These are phyloP conservation scores for Sebastes goodei DNA, from an alignment of 2,797 vertebrate species.

Conservation along the genomic window DNA sequence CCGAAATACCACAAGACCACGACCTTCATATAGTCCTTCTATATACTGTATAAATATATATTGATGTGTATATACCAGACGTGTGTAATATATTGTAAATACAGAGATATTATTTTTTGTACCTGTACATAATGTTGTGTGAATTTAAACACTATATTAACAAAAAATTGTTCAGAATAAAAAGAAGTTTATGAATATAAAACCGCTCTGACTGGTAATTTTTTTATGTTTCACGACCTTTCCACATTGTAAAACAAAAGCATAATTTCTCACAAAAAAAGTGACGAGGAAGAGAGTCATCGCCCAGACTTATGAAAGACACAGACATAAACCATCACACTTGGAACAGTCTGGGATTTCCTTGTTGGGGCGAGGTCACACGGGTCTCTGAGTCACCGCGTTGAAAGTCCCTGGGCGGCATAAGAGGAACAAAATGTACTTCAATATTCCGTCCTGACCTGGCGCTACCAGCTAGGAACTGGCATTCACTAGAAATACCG, in stretches of 20 bases:
- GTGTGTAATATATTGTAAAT: slow-evolving; percentile 83
- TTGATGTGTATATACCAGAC: slow-evolving; percentile 60
- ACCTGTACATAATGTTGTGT: slow-evolving; percentile 77
- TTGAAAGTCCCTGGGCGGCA: slow-evolving; percentile 70
- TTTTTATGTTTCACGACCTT: neutral
- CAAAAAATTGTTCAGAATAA: slow-evolving; percentile 65
- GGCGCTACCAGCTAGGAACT: neutral
- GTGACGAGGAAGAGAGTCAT: slow-evolving; percentile 39
- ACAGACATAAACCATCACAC: slow-evolving; percentile 13
- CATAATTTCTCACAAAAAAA: slow-evolving; percentile 17
- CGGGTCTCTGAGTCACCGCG: slow-evolving; percentile 70
- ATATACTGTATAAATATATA: slow-evolving; percentile 52
- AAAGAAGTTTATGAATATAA: slow-evolving; percentile 59
- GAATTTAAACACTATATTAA: slow-evolving; percentile 82
- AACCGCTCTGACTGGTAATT: slow-evolving; percentile 11
- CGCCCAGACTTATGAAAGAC: slow-evolving; percentile 35
- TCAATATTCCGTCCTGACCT: slow-evolving; percentile 39
- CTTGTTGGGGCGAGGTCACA: slow-evolving; percentile 73
- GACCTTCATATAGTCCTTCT: slow-evolving; percentile 42
- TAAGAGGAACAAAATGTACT: slow-evolving; percentile 57
- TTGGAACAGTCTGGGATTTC: slow-evolving; percentile 75
- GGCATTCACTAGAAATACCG: neutral
- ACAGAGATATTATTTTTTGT: slow-evolving; percentile 84
- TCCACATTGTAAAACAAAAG: slow-evolving; percentile 14
- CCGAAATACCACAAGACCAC: slow-evolving; percentile 35